phyloP scores from a whole-genome alignment of 2,888 invertebrate genomes.

The Papilio protenor region DNA sequence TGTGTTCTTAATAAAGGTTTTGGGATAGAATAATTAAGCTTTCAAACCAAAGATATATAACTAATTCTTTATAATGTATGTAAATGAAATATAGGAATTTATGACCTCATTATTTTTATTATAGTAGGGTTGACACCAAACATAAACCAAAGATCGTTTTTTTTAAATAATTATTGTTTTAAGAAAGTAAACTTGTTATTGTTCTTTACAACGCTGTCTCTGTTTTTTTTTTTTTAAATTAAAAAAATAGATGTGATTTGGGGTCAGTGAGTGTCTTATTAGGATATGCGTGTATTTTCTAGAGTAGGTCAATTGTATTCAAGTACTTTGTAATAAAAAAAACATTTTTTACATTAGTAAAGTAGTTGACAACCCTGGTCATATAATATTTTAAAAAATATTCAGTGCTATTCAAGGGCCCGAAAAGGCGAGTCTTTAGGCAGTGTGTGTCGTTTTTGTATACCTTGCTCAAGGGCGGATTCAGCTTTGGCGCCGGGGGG shows the following conservation, averaged over 20 bases:
- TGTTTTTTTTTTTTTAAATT: neutral
- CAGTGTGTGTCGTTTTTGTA: no score
- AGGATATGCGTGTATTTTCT: conserved; percentile 51
- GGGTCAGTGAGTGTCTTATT: conserved; percentile 68
- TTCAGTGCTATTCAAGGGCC: no score
- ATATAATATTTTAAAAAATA: no score
- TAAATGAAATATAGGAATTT: neutral
- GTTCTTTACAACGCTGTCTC: neutral
- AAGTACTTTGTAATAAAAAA: conserved; percentile 11
- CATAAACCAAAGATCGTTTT: neutral
- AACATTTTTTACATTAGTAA: neutral
- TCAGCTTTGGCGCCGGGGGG: no score
- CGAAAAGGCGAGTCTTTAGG: no score
- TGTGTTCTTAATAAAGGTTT: neutral
- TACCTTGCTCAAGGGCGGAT: no score
- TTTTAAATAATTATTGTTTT: neutral
- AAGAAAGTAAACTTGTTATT: neutral
- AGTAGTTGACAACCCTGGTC: neutral
- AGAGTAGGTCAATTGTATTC: conserved; percentile 26
- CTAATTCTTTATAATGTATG: neutral
- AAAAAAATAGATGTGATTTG: conserved; percentile 57
- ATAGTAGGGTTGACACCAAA: neutral
- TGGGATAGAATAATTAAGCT: conserved; percentile 7
- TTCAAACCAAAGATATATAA: conserved; percentile 5
- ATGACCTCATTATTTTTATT: neutral